Conservation (phyloP, 1,140 invertebrate species). For the Maniola jurtina region DNA sequence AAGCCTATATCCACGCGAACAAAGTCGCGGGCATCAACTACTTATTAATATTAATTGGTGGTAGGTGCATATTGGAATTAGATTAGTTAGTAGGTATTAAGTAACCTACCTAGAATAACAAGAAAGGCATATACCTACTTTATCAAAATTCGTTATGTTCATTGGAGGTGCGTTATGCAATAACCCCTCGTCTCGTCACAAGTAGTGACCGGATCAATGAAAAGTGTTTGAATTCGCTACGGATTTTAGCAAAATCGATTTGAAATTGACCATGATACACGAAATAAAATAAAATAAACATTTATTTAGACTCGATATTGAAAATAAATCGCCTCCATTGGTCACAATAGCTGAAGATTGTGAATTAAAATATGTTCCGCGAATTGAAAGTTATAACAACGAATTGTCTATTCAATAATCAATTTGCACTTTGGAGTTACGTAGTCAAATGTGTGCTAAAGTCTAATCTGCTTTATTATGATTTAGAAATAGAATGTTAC, state of each 20-base stretch:
- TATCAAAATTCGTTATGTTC: no score
- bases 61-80: no score
- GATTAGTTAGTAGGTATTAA: no score
- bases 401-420: constrained; percentile 5
- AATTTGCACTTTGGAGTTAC: not conserved
- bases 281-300: constrained; percentile 4
- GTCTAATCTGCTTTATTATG: no score
- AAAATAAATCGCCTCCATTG: constrained; percentile 6
- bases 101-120: no score
- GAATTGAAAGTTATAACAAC: constrained; percentile 11
- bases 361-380: constrained; percentile 12
- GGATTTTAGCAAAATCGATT: not conserved
- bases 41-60: no score
- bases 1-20: no score
- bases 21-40: no score
- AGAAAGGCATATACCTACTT: no score
- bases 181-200: not conserved
- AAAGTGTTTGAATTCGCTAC: constrained; percentile 3
- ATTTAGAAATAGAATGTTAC: no score
- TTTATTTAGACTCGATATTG: constrained; percentile 13
- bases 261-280: not conserved
- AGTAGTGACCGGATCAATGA: not conserved
- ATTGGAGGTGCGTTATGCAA: no score
- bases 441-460: not conserved
- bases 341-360: constrained; percentile 6